These are phyloP conservation scores for Metacarcinus magister DNA, from an alignment of 2,888 invertebrate genomes.

Conservation along the genomic window DNA sequence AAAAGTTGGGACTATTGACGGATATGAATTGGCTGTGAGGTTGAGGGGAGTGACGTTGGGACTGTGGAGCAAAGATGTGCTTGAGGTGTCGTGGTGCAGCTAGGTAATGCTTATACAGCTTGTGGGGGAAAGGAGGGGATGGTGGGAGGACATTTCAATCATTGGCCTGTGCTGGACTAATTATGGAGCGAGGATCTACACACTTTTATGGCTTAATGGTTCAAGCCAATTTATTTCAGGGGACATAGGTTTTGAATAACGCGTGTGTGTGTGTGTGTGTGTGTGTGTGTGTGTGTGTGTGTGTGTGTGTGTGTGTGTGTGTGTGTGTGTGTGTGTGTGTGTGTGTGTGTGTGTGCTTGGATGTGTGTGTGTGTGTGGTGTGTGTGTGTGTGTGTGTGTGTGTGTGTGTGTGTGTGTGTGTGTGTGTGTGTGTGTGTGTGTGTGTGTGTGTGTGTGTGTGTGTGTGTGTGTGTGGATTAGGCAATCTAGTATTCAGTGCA, in stretches of 20 bases:
- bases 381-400: not conserved
- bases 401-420: not conserved
- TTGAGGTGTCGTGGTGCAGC: not conserved
- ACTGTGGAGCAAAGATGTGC: not conserved
- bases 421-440: not conserved
- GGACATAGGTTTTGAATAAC: not conserved
- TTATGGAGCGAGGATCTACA: not conserved
- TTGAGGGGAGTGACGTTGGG: not conserved
- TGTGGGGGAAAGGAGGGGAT: not conserved
- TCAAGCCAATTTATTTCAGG: slow-evolving; percentile 1
- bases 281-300: not conserved
- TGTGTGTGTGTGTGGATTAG: not conserved
- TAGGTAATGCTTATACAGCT: not conserved
- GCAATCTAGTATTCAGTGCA: not conserved
- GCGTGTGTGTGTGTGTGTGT: not conserved
- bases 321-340: not conserved
- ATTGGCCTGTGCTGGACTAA: not conserved
- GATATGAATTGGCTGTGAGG: too few species aligned
- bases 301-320: not conserved
- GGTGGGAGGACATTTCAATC: not conserved
- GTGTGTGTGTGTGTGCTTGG: not conserved
- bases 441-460: not conserved
- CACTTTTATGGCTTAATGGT: not conserved
- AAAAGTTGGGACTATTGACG: not conserved
- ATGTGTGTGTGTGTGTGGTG: not conserved